Evolutionary conservation across 2,113 vertebrate genomes (phyloP).

Genomic region (Salvelinus sp.): DNA sequence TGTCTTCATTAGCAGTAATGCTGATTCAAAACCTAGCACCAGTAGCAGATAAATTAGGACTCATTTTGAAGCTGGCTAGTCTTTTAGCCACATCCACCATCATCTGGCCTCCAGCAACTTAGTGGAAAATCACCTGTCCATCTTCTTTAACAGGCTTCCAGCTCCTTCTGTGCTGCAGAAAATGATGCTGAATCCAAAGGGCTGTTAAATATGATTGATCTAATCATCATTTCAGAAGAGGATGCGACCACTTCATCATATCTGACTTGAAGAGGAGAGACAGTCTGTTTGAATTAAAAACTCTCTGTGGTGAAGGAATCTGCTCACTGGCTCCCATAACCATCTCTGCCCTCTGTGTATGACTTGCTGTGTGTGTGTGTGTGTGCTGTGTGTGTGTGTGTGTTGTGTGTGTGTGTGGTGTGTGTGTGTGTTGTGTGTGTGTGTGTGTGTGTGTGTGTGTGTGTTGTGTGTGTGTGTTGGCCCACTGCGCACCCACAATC

Average conservation of each 20-base stretch:
- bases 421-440: too few relatives aligned
- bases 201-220: slow-evolving; percentile 37
- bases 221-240: slow-evolving; percentile 35
- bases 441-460: too few relatives aligned
- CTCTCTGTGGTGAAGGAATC: slow-evolving; percentile 22
- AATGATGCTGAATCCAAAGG: slow-evolving; percentile 56
- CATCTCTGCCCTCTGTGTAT: background rate
- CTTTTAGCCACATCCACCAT: slow-evolving; percentile 35
- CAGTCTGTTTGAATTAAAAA: slow-evolving; percentile 56
- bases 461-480: too few relatives aligned
- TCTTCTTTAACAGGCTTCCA: slow-evolving; percentile 7
- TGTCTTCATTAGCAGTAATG: slow-evolving; percentile 41
- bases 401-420: too few relatives aligned
- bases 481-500: too few relatives aligned
- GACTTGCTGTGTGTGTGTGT: too few relatives aligned
- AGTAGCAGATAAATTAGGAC: slow-evolving; percentile 45
- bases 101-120: slow-evolving; percentile 20
- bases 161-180: slow-evolving; percentile 45
- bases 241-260: slow-evolving; percentile 52
- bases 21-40: slow-evolving; percentile 40
- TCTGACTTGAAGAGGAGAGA: slow-evolving; percentile 48
- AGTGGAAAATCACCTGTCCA: too few relatives aligned
- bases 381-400: too few relatives aligned
- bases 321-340: too few relatives aligned
- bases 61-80: slow-evolving; percentile 55